Percentiles rank a stretch among this genome's conserved stretches.
phyloP scores from a whole-genome alignment of 2,888 invertebrate species.

The Pemphredon lugubris region DNA sequence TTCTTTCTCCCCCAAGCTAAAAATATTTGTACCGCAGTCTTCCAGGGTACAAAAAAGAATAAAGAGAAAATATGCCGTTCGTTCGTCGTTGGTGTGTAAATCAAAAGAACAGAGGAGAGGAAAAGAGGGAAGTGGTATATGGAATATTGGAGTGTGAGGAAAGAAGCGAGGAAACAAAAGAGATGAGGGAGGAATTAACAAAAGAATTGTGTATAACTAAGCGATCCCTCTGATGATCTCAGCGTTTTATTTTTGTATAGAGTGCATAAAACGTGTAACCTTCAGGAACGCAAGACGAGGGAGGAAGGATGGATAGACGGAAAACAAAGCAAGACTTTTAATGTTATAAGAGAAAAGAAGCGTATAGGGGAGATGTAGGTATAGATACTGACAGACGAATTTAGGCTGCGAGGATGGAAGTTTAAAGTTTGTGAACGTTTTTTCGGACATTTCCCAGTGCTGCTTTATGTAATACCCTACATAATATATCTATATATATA shows the following conservation, averaged over 20 bases:
- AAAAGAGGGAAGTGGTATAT: constrained; percentile 21
- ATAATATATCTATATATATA: constrained; percentile 73
- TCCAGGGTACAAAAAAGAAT: constrained; percentile 70
- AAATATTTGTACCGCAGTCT: constrained; percentile 71
- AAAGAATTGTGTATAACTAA: constrained; percentile 70
- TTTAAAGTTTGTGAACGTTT: constrained; percentile 72
- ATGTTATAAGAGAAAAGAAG: constrained; percentile 38
- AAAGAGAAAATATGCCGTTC: constrained; percentile 59
- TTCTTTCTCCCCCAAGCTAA: constrained; percentile 17
- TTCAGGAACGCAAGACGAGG: constrained; percentile 63
- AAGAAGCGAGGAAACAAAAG: constrained; percentile 12
- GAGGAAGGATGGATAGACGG: constrained; percentile 45
- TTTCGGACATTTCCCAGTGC: constrained; percentile 75
- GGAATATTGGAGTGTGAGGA: constrained; percentile 4
- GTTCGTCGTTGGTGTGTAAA: constrained; percentile 66
- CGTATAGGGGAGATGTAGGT: constrained; percentile 47
- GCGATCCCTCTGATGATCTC: constrained; percentile 75
- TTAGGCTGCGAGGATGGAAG: constrained; percentile 69
- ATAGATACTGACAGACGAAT: constrained; percentile 62
- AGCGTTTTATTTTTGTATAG: constrained; percentile 80
- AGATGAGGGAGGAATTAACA: constrained; percentile 28
- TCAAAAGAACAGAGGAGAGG: constrained; percentile 57
- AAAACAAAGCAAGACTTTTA: constrained; percentile 53
- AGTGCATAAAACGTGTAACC: constrained; percentile 72
- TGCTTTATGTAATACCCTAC: constrained; percentile 79